Evolutionary conservation across 1,140 invertebrate species (phyloP), one percentile per base, ranked within the genome.

Genomic region (Pararge aegeria): DNA sequence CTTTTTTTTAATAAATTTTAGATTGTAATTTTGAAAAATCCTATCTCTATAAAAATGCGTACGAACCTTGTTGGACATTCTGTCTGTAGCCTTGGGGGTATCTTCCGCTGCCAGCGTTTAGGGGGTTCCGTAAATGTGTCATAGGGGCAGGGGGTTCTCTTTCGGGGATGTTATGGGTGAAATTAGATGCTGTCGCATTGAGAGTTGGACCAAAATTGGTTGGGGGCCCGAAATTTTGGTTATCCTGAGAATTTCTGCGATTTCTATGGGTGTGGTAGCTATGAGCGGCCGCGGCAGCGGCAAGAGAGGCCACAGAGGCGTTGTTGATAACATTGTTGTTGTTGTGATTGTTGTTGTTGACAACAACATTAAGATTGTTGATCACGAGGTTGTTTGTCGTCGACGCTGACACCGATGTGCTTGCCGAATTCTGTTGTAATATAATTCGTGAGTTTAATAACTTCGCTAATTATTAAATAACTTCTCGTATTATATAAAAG

Each of bases 311-410:
- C 0, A 90, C 90, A 21, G 87, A 82, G 34, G 90, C 83, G 73
- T 90, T 90, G 70, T 91, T 91, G 56, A 91, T 87, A 6, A 91
- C 90, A 55, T 90, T 90, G 64, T 91, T 90, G 71, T 91, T 91
- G 69, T 91, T 91, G 67, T 91, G 90, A 66, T 91, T 91, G 75
- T 91, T 91, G 82, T 91, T 91, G 73, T 91, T 91, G 12, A 91
- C 90, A 42, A 91, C 90, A 64, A 91, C 90, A 64, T 90, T 90
- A 27, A 91, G 70, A 55, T 87, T 90, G 83, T 91, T 91, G 76
- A 91, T 91, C 50, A 91, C 87, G 51, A 91, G 78, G 70, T 90
- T 91, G 80, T 90, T 91, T 46, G 90, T 90, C n/a, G 89, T 90
- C 12, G 89, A 90, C 58, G 89, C 90, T 13, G 90, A 88, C 44